Conservation (phyloP, 1,140 invertebrate genomes). For the Mycetomoellerius zeteki region DNA sequence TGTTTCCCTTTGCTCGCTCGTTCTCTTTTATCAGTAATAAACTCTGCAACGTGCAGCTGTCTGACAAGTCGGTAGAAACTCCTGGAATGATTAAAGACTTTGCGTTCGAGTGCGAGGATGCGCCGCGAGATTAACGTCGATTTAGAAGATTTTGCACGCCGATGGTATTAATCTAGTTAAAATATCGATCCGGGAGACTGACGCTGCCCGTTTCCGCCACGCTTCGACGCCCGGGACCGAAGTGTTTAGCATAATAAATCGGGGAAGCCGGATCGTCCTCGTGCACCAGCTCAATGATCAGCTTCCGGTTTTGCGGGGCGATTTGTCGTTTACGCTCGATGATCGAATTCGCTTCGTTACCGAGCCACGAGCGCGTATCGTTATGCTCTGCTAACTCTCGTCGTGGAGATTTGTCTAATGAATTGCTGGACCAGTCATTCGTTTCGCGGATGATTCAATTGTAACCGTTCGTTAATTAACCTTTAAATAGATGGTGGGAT, state of each 20-base stretch:
- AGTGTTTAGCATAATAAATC: conserved; percentile 61
- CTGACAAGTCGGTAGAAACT: neutral
- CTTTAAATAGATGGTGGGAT: too few species aligned
- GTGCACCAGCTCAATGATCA: conserved; percentile 43
- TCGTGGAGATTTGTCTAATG: conserved; percentile 3
- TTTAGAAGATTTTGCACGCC: conserved; percentile 35
- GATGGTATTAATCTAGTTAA: conserved; percentile 48
- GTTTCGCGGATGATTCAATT: conserved; percentile 3
- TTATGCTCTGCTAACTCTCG: conserved; percentile 38
- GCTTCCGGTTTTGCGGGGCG: conserved; percentile 49
- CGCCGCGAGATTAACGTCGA: conserved; percentile 36
- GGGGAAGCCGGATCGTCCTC: conserved; percentile 26
- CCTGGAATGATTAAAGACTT: conserved; percentile 21
- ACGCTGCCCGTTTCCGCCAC: conserved; percentile 50
- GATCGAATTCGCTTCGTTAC: conserved; percentile 59
- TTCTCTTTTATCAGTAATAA: conserved; percentile 22
- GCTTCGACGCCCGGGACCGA: conserved; percentile 44
- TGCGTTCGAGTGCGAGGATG: neutral
- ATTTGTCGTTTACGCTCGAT: conserved; percentile 49
- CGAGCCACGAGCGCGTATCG: conserved; percentile 55
- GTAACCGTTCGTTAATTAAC: neutral
- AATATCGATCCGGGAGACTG: conserved; percentile 43
- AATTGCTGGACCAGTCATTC: neutral
- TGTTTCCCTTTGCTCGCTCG: neutral
- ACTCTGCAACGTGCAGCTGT: neutral